These are phyloP conservation scores for Casuarius casuarius DNA, from an alignment of 2,113 vertebrate genomes.

Conservation along the genomic window DNA sequence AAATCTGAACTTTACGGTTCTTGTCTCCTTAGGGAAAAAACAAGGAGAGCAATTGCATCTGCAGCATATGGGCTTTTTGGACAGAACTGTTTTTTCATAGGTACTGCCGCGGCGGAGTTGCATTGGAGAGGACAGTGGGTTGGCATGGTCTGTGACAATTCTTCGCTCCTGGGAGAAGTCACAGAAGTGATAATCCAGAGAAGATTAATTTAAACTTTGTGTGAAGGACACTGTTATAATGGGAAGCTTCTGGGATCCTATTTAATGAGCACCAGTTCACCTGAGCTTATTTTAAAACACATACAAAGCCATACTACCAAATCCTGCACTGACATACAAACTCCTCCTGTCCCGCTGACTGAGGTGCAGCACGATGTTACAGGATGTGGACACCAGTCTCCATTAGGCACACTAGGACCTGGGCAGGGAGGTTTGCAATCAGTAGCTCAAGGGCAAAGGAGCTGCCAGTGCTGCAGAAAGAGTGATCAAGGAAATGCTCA, in stretches of 20 bases:
- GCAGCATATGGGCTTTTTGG: not conserved
- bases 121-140: not conserved
- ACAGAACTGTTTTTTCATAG: not conserved
- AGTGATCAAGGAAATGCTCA: not conserved
- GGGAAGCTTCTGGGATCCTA: not conserved
- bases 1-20: not conserved
- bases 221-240: not conserved
- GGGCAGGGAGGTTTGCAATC: not conserved
- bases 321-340: not conserved
- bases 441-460: not conserved
- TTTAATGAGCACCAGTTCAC: not conserved
- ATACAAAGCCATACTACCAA: not conserved
- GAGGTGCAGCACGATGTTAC: accelerated
- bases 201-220: not conserved
- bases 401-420: not conserved
- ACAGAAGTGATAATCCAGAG: not conserved
- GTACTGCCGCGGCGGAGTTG: not conserved
- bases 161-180: not conserved
- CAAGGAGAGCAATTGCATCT: not conserved
- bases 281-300: not conserved
- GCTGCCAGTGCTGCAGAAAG: not conserved
- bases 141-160: not conserved
- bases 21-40: not conserved
- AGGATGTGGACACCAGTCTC: accelerated
- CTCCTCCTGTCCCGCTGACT: no score